Base-by-base conservation (phyloP, 1,140 invertebrate genomes). In the Calliphora vicina region DNA sequence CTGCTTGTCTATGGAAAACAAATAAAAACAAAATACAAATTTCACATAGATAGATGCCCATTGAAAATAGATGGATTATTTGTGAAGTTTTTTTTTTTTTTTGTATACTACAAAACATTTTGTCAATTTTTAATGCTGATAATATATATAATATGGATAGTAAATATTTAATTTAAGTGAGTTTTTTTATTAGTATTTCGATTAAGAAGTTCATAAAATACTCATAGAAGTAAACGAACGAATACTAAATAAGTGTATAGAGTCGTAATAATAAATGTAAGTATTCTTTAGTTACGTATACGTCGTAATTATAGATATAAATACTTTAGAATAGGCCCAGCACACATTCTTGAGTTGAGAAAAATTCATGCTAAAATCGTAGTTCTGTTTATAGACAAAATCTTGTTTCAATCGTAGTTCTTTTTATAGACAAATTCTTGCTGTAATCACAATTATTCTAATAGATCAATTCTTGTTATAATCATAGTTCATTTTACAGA, bases 151-250 rank as follows among this genome's bases (percentile, higher is more conserved):
- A 57, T 57, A 17, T 67, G 61, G 10, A 23, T n/a, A 67, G 61
- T 67, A 67, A 67, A 67, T 67, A 67, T 67, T 67, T 67, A 67
- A 67, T 67, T 67, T 67, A 20, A 67, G n/a, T 8, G 50, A 57
- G 20, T 23, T 67, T 67, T 67, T 61, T 23, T 50, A 13, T 23
- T 23, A 67, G 20, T 9, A 23, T 67, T 35, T 50, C 10, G 45
- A 13, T 50, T 50, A 50, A 50, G 45, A 50, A 50, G 45, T 50
- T 50, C 10, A 50, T 13, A 50, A 50, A 13, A 50, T 8, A 17
- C 12, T 13, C 12, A 10, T 50, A 50, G 10, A 50, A 50, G 12
- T 50, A 13, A 6, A 50, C 12, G 12, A 2, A 50, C 15, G 45
- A 50, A 50, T 50, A 17, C 45, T 50, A 50, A 50, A 17, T 50